Evolutionary conservation across 1,140 invertebrate genomes (phyloP).

Genomic region (Nasonia vitripennis): DNA sequence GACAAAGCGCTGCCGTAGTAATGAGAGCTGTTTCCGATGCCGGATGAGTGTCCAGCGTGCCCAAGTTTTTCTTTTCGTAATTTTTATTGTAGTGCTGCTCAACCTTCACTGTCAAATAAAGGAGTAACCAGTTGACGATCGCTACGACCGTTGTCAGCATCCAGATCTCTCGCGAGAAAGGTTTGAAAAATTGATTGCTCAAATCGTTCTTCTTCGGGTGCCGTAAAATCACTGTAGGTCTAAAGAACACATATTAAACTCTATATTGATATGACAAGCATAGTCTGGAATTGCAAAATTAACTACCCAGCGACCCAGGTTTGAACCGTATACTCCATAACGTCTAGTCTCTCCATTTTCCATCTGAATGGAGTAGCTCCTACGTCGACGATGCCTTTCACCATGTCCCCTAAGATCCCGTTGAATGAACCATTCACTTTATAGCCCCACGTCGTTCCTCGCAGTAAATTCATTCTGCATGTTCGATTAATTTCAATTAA

Average conservation of each 20-base stretch:
- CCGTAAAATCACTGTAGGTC: conserved; percentile 79
- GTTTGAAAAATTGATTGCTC: conserved; percentile 72
- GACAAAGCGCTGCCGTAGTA: conserved; percentile 71
- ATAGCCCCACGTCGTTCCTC: conserved; percentile 80
- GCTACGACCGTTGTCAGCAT: conserved; percentile 51
- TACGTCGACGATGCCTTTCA: conserved; percentile 77
- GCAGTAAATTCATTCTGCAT: conserved; percentile 74
- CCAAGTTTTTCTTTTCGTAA: neutral
- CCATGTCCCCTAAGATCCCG: conserved; percentile 79
- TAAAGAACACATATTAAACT: conserved; percentile 55
- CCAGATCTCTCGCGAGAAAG: conserved; percentile 61
- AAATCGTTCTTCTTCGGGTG: conserved; percentile 79
- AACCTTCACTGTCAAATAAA: conserved; percentile 54
- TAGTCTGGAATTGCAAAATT: neutral
- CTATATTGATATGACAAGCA: conserved; percentile 18
- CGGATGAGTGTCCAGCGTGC: conserved; percentile 46
- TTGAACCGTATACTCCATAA: conserved; percentile 78
- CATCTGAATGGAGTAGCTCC: conserved; percentile 79
- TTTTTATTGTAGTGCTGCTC: conserved; percentile 49
- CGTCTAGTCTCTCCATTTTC: conserved; percentile 75
- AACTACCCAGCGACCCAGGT: conserved; percentile 77
- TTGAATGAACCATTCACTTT: conserved; percentile 79
- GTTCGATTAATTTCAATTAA: neutral
- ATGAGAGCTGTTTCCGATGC: conserved; percentile 66
- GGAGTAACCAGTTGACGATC: conserved; percentile 56